Base-by-base conservation (phyloP, 2,797 vertebrate genomes). In the Onychomys leucogaster region DNA sequence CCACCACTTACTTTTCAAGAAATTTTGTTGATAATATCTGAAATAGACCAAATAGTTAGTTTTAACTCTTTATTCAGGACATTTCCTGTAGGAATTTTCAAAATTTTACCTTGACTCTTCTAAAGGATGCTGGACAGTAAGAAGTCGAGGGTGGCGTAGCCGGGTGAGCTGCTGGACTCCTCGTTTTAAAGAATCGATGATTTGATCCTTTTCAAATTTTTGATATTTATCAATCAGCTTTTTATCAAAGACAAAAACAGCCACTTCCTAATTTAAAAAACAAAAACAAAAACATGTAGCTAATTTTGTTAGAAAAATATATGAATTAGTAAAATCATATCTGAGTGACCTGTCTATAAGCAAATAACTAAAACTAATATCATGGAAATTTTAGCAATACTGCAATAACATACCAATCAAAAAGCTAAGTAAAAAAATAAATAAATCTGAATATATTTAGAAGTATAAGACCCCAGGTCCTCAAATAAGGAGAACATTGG, bases 171-270 rank as follows among this genome's bases (percentile, higher is more conserved):
- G 99, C 25, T 99, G 99, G 96, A 99, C 99, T 25, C 99, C 99
- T 98, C 98, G 98, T 98, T 99, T 99, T 95, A 99, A 98, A 3
- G 99, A 99, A 97, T 99, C 99, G 2, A 99, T 98, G 86, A 99
- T 99, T 98, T 99, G 99, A 99, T 99, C 99, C 98, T 99, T 99
- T 93, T 99, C 99, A 98, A 99, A 99, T 98, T 99, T 99, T 98
- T 99, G 99, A 97, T 99, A 99, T 97, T 99, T 99, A 95, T 99
- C 99, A 71, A 99, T 99, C 96, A 99, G 97, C 98, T 99, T 99
- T 99, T 99, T 99, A 98, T 99, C 99, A 98, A 99, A 99, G 94
- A 99, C 99, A 98, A 99, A 99, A 97, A 99, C 99, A 46, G 99
- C 99, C 92, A 99, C 99, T 98, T 99, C 99, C 99, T 99, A 98